phyloP scores from a whole-genome alignment of 2,888 invertebrate species.

The Drosophila lacicola region DNA sequence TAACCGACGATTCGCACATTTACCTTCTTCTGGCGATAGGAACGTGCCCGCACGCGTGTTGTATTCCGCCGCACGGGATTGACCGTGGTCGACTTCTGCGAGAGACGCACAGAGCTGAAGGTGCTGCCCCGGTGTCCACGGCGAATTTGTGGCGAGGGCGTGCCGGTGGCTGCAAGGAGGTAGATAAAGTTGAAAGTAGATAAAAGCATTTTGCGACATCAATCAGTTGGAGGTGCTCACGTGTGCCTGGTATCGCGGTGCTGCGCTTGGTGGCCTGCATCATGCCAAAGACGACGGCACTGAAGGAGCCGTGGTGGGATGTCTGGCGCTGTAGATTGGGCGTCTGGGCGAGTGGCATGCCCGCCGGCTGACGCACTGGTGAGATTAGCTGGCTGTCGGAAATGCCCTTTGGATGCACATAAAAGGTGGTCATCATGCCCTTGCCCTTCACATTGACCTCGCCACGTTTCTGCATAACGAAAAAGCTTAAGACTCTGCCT shows the following conservation, averaged over 20 bases:
- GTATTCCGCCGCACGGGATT: conserved; percentile 87
- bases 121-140: conserved; percentile 85
- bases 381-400: conserved; percentile 82
- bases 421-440: conserved; percentile 98
- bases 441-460: conserved; percentile 96
- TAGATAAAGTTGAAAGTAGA: no score
- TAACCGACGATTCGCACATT: background rate
- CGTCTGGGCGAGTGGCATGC: conserved; percentile 86
- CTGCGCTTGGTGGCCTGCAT: conserved; percentile 89
- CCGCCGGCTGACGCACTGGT: conserved; percentile 82
- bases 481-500: background rate
- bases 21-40: conserved; percentile 85
- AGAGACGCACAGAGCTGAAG: conserved; percentile 87
- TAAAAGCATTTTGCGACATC: no score
- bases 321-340: conserved; percentile 88
- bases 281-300: conserved; percentile 95
- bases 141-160: conserved; percentile 85
- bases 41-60: conserved; percentile 86
- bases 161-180: conserved; percentile 80
- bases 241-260: conserved; percentile 83
- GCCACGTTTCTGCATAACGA: conserved; percentile 90
- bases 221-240: conserved; percentile 66
- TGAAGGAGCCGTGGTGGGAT: conserved; percentile 91
- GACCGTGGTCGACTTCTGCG: conserved; percentile 84
- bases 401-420: conserved; percentile 89